These are phyloP conservation scores for Serilophus lunatus DNA, from an alignment of 2,113 vertebrate species.

Conservation along the genomic window DNA sequence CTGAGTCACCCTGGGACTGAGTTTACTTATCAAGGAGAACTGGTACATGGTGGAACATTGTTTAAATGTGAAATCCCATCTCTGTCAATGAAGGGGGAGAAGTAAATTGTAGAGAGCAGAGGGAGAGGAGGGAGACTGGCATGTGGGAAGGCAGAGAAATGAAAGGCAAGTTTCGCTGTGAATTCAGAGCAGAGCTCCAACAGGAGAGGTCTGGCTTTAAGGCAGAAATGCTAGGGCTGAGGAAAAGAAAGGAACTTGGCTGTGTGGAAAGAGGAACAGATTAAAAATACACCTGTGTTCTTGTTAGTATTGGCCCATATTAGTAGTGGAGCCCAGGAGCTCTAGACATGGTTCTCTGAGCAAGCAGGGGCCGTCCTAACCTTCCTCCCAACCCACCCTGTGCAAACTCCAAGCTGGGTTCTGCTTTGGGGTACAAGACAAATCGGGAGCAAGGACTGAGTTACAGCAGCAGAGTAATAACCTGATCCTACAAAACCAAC, in stretches of 20 bases:
- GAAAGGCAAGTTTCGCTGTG: neutral
- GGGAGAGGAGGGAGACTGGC: neutral
- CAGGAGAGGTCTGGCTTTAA: neutral
- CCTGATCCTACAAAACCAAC: neutral
- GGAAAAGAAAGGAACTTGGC: neutral
- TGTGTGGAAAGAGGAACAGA: neutral
- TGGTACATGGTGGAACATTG: conserved; percentile 59
- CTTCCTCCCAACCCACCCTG: neutral
- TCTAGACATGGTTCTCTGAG: neutral
- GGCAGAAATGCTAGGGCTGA: neutral
- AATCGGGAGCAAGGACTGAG: neutral
- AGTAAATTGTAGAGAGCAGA: neutral
- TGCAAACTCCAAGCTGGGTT: neutral
- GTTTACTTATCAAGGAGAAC: conserved; percentile 20
- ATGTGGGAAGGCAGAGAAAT: neutral
- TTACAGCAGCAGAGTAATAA: neutral
- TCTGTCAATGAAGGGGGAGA: neutral
- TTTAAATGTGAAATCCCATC: neutral
- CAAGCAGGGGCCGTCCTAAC: neutral
- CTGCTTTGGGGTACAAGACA: neutral
- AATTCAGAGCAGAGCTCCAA: neutral
- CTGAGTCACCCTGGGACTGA: conserved; percentile 28
- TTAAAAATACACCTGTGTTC: neutral
- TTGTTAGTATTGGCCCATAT: neutral
- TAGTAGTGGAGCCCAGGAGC: neutral